These are phyloP conservation scores for Hydrozoanthus gracilis DNA, from an alignment of 92 coral and sea anemone genomes.

Conservation along the genomic window DNA sequence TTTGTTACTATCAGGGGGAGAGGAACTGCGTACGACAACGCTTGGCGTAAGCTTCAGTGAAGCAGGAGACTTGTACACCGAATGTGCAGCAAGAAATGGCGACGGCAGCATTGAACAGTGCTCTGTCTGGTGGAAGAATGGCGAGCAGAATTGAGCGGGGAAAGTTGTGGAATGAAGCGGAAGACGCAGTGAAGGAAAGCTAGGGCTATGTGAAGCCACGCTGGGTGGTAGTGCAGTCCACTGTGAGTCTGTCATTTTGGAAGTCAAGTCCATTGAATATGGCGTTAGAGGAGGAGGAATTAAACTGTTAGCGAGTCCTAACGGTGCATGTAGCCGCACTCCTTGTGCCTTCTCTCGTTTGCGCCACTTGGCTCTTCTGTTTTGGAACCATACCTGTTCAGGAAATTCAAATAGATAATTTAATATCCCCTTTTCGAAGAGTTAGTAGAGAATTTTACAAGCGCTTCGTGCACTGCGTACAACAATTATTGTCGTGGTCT, in stretches of 20 bases:
- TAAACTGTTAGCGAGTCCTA: conserved; percentile 75
- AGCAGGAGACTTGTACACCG: conserved; percentile 62
- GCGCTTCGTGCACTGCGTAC: not conserved
- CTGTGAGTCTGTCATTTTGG: conserved; percentile 64
- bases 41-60: conserved; percentile 67
- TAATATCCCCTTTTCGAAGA: not conserved
- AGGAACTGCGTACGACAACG: conserved; percentile 52
- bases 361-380: conserved; percentile 92
- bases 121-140: conserved; percentile 53
- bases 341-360: conserved; percentile 93
- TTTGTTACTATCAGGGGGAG: conserved; percentile 68
- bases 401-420: not conserved
- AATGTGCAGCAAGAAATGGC: conserved; percentile 58
- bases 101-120: conserved; percentile 59
- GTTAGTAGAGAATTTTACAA: not conserved
- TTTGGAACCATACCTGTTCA: conserved; percentile 89
- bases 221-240: conserved; percentile 60
- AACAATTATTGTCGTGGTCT: not conserved
- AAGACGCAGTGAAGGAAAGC: conserved; percentile 81
- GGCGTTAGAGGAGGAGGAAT: conserved; percentile 82
- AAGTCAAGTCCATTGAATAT: conserved; percentile 64
- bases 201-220: conserved; percentile 53
- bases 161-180: conserved; percentile 73
- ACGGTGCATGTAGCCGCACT: conserved; percentile 89
- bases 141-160: conserved; percentile 50